Evolutionary conservation across 2,888 invertebrate genomes (phyloP).

Genomic region (Auanema sp.): DNA sequence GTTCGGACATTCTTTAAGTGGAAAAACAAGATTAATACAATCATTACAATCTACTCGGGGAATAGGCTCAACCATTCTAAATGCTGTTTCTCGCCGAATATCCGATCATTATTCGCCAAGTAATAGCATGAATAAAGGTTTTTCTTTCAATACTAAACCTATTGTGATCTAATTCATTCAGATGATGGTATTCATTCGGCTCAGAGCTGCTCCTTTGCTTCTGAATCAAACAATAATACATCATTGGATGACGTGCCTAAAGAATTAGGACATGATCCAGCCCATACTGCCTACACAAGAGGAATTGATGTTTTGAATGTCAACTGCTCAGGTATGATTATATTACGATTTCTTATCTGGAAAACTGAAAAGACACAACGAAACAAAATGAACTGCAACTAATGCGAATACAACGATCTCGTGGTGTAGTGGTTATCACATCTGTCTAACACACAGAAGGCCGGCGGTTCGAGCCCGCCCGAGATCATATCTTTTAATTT

Average conservation of each 20-base stretch:
- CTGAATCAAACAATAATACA: constrained; percentile 43
- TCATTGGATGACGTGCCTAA: constrained; percentile 1
- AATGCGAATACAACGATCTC: constrained; percentile 1
- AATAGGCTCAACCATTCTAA: constrained; percentile 48
- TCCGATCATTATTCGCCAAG: constrained; percentile 52
- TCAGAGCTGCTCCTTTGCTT: constrained; percentile 48
- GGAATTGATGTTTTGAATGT: constrained; percentile 74
- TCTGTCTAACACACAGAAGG: constrained; percentile 51
- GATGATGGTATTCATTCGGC: constrained; percentile 60
- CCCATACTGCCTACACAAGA: constrained; percentile 71
- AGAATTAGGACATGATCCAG: constrained; percentile 20
- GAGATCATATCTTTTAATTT: constrained; percentile 27
- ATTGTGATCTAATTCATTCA: constrained; percentile 12
- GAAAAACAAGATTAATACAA: constrained; percentile 44
- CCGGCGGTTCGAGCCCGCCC: constrained; percentile 49
- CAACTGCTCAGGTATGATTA: constrained; percentile 53
- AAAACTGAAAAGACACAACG: too few relatives aligned
- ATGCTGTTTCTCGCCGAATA: constrained; percentile 58
- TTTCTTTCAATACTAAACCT: not conserved
- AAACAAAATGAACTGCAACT: not conserved
- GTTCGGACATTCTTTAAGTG: constrained; percentile 73
- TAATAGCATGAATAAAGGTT: constrained; percentile 27
- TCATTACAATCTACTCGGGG: constrained; percentile 38
- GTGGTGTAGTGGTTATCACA: constrained; percentile 46
- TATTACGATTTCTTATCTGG: too few relatives aligned